A percentile compares a stretch with the other conserved stretches of the same genome.
Evolutionary conservation across 2,113 vertebrate genomes (phyloP).

Genomic region (Irena cyanogastra): DNA sequence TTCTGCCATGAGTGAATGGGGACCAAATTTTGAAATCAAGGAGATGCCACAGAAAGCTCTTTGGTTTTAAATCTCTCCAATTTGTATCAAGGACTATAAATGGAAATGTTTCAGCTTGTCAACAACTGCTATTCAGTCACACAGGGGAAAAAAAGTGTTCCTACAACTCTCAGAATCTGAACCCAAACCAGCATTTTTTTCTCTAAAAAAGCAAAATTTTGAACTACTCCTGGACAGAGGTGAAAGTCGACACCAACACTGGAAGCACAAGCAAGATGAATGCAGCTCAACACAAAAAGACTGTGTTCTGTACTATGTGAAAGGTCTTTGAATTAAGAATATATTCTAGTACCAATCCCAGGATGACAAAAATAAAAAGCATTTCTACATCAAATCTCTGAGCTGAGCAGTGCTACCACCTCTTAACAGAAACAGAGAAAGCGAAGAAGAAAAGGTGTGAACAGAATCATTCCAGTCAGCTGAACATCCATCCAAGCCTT

Average conservation of each 20-base stretch:
- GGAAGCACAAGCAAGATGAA: background rate
- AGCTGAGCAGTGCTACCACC: background rate
- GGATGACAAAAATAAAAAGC: background rate
- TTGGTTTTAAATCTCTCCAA: background rate
- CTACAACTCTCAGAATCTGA: background rate
- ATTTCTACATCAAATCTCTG: background rate
- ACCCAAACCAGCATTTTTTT: background rate
- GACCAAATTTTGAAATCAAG: background rate
- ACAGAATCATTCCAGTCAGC: background rate
- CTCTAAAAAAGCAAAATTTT: background rate
- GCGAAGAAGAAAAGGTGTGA: background rate
- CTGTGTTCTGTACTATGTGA: background rate
- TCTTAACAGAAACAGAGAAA: background rate
- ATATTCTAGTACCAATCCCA: background rate
- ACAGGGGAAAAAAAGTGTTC: fast-evolving
- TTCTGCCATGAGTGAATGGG: background rate
- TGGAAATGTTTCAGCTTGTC: background rate
- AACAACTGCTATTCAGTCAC: background rate
- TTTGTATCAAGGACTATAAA: background rate
- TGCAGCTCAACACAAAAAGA: background rate
- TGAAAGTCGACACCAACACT: background rate
- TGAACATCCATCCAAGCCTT: background rate
- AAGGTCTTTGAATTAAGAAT: background rate
- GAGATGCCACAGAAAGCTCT: background rate
- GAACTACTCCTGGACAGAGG: background rate